Conservation (phyloP, 2,888 invertebrate genomes). For the Amblyjoppa proteus region DNA sequence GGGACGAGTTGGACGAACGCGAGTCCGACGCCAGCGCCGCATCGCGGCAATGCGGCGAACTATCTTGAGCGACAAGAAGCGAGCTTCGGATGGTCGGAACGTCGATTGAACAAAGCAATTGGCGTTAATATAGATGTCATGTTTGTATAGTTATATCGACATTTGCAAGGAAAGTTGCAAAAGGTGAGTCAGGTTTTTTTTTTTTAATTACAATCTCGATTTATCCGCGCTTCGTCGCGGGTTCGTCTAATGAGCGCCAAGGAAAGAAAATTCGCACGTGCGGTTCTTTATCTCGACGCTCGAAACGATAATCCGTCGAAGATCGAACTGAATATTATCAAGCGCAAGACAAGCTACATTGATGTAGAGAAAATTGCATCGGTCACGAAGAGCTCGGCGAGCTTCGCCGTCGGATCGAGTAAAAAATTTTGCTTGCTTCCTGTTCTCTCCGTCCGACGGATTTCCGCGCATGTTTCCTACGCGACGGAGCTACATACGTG, state of each 20-base stretch:
- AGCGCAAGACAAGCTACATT: neutral
- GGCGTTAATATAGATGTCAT: neutral
- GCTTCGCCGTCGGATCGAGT: neutral
- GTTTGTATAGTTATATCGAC: neutral
- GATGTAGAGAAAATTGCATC: neutral
- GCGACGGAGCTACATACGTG: conserved; percentile 2
- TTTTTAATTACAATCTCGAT: neutral
- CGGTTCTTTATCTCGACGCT: neutral
- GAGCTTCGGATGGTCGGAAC: neutral
- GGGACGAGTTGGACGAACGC: conserved; percentile 26
- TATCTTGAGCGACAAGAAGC: conserved; percentile 24
- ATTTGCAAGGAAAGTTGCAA: neutral
- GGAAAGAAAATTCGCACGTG: neutral
- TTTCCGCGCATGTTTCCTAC: conserved; percentile 49
- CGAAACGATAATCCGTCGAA: neutral
- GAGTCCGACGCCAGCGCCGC: conserved; percentile 17
- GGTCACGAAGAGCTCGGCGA: neutral
- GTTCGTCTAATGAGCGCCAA: neutral
- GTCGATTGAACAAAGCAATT: neutral
- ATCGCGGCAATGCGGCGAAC: neutral
- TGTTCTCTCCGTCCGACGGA: neutral
- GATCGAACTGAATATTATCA: neutral
- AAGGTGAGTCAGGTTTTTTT: neutral
- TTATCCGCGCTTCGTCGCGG: neutral
- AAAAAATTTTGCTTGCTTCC: conserved; percentile 31